These are phyloP conservation scores for Psittacula derbiana DNA, from an alignment of 2,797 vertebrate genomes.

Conservation along the genomic window DNA sequence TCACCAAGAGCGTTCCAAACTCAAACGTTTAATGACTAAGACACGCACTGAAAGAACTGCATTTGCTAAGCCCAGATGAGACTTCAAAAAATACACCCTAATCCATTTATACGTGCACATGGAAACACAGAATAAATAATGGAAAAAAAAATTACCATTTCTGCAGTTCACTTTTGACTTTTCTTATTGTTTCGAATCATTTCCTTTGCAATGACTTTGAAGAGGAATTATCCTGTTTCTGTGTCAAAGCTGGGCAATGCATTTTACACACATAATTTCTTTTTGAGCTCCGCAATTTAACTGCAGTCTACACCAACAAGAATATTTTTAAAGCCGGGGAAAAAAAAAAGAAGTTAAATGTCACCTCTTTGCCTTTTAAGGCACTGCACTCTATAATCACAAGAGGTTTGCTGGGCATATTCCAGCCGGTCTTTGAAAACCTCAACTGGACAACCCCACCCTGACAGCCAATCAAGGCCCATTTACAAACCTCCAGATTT, in stretches of 20 bases:
- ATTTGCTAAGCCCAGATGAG: background rate
- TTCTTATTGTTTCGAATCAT: background rate
- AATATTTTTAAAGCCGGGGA: background rate
- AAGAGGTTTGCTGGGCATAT: background rate
- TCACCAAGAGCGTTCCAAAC: background rate
- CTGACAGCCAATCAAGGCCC: background rate
- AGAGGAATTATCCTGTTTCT: constrained; percentile 6
- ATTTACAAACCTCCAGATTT: background rate
- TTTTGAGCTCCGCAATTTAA: constrained; percentile 8
- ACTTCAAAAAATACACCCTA: background rate
- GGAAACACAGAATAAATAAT: constrained; percentile 22
- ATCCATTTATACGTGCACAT: background rate
- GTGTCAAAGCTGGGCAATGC: background rate
- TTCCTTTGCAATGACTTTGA: background rate
- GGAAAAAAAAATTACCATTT: background rate
- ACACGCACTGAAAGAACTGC: background rate
- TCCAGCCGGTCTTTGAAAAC: background rate
- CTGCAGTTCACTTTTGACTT: background rate
- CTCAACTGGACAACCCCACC: background rate
- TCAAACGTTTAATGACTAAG: background rate
- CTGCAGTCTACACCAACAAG: background rate
- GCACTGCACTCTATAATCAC: background rate
- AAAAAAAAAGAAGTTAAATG: background rate
- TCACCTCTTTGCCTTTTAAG: background rate
- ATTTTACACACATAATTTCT: background rate